Conservation (phyloP, 2,797 vertebrate species). For the Pipistrellus pipistrellus region DNA sequence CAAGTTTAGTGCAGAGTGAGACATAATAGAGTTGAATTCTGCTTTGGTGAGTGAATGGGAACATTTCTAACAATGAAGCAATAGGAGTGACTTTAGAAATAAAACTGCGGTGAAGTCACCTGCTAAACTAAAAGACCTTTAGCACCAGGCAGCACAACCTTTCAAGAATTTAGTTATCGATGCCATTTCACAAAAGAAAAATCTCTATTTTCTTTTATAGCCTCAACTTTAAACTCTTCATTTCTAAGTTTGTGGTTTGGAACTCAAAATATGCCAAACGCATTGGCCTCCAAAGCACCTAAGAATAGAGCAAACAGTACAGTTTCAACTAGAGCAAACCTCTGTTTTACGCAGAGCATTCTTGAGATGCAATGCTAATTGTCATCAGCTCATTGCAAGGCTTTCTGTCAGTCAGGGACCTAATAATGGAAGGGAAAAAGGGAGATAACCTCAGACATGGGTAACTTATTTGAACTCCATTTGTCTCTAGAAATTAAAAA, state of each 20-base stretch:
- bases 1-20: background rate
- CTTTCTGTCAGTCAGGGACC: background rate
- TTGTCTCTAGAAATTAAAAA: constrained; percentile 54
- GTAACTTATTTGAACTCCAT: background rate
- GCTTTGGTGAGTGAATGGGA: background rate
- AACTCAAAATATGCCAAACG: constrained; percentile 1
- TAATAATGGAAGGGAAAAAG: background rate
- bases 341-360: background rate
- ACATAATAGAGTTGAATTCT: background rate
- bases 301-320: background rate
- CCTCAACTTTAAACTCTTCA: constrained; percentile 6
- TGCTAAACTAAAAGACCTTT: background rate
- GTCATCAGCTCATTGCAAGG: background rate
- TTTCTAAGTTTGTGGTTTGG: background rate
- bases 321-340: background rate
- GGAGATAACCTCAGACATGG: background rate
- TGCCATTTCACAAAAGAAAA: constrained; percentile 1
- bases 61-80: background rate
- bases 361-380: background rate
- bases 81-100: background rate
- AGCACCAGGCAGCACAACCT: background rate
- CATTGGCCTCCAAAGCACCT: background rate
- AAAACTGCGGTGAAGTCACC: background rate
- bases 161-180: background rate
- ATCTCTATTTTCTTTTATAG: background rate